These are phyloP conservation scores for Danionella cerebrum DNA, from an alignment of 2,113 vertebrate genomes.

Conservation along the genomic window DNA sequence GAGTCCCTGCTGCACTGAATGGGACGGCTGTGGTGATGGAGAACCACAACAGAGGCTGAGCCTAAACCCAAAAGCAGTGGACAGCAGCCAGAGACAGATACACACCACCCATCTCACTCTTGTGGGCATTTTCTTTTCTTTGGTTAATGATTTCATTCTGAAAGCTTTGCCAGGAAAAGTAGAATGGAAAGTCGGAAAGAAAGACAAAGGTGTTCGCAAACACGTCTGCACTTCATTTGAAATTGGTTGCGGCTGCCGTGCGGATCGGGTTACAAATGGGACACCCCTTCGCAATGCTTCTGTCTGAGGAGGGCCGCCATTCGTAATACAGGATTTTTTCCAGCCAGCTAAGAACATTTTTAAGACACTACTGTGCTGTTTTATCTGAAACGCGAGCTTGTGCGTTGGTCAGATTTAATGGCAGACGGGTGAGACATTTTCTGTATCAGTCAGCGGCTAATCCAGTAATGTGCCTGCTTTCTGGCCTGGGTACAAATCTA, in stretches of 20 bases:
- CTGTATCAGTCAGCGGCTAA: conserved; percentile 59
- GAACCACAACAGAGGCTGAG: conserved; percentile 64
- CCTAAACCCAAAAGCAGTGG: conserved; percentile 55
- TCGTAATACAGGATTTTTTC: conserved; percentile 18
- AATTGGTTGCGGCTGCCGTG: conserved; percentile 7
- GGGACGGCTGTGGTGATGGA: conserved; percentile 63
- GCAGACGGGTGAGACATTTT: conserved; percentile 51
- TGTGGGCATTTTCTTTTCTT: conserved; percentile 58
- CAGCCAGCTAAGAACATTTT: conserved; percentile 18
- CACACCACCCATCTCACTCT: conserved; percentile 55
- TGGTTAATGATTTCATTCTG: conserved; percentile 69
- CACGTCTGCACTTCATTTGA: conserved; percentile 37
- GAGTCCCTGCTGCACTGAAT: conserved; percentile 47
- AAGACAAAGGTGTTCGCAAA: conserved; percentile 51
- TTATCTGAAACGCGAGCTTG: conserved; percentile 23
- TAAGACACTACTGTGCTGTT: conserved; percentile 25
- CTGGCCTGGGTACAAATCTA: conserved; percentile 43
- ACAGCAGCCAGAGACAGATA: conserved; percentile 55
- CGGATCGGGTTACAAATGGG: conserved; percentile 11
- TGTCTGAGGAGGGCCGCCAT: conserved; percentile 3
- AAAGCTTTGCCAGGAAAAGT: conserved; percentile 48
- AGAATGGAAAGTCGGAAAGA: conserved; percentile 25
- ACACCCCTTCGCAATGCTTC: not conserved
- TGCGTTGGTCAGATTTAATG: conserved; percentile 42
- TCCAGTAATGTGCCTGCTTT: conserved; percentile 52